Evolutionary conservation across 2,113 vertebrate species (phyloP), one percentile per base, ranked within the genome.

Genomic region (Prietella phreatophila): DNA sequence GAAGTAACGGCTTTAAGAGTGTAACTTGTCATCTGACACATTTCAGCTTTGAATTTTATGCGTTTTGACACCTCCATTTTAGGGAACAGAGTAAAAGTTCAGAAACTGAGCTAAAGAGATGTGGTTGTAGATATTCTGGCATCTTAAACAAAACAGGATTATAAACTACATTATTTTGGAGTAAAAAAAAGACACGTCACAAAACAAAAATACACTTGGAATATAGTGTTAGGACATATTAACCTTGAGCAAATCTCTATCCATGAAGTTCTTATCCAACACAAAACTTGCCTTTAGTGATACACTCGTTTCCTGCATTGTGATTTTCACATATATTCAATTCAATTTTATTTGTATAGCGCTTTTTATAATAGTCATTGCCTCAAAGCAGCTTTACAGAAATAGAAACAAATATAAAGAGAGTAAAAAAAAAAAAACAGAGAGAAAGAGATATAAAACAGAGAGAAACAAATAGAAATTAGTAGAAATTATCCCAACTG

Each of bases 21-120:
- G 17, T 86, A 75, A 79, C 39, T 60, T 79, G 60, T 42, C 60
- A 79, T n/a, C 39, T 80, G 75, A 67, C 27, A 63, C 58, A 61
- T 86, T 86, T 86, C 75, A 50, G n/a, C 20, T 55, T 86, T 81
- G 30, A 55, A 42, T 50, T 65, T 42, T 55, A 25, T 81, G 76
- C 50, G 6, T 36, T 84, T 55, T 71, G 50, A 71, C 83, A 84
- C 50, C 47, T 53, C 4, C n/a, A 86, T 69, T 78, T 80, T 63
- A 76, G 69, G 56, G 36, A 75, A 56, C 58, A 84, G 86, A 20
- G 86, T 47, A 39, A 61, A 75, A 76, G n/a, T 83, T 15, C 9
- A 73, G 67, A 50, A 76, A 61, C 36, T 42, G n/a, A 83, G 36
- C 27, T 63, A 47, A 55, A 1, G n/a, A 86, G 13, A 81, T 22